phyloP scores from a whole-genome alignment of 2,888 invertebrate species.

The Melanotus villosus region DNA sequence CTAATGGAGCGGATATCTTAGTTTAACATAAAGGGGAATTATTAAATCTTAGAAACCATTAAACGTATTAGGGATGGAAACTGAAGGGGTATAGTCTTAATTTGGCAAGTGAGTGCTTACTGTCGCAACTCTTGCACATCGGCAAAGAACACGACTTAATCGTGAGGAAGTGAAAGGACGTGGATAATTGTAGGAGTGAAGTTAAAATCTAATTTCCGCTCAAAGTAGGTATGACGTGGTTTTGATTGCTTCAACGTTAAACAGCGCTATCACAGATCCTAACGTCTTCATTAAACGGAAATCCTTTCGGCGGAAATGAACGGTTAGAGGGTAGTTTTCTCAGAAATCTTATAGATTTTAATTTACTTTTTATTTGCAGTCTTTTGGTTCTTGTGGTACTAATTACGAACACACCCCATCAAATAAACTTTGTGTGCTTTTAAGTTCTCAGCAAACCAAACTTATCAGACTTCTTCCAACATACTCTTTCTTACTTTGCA shows the following conservation, averaged over 20 bases:
- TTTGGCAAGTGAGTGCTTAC: constrained; percentile 9
- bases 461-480: too few relatives aligned
- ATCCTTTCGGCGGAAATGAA: background rate
- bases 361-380: background rate
- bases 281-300: constrained; percentile 33
- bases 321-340: background rate
- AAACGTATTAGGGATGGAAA: background rate
- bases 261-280: constrained; percentile 24
- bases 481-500: too few relatives aligned
- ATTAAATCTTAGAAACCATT: constrained; percentile 11
- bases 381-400: too few relatives aligned
- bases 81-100: constrained; percentile 7
- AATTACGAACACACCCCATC: too few relatives aligned
- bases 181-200: constrained; percentile 38
- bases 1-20: too few relatives aligned
- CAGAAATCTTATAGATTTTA: background rate
- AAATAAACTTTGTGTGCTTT: too few relatives aligned
- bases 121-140: constrained; percentile 8
- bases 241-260: constrained; percentile 34
- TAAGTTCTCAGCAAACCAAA: too few relatives aligned
- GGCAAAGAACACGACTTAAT: constrained; percentile 28
- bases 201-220: constrained; percentile 41
- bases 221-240: constrained; percentile 31
- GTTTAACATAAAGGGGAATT: background rate
- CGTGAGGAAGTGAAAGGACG: constrained; percentile 32